Evolutionary conservation across 2,797 vertebrate genomes (phyloP), one percentile per base, ranked within the genome.

Genomic region (Ptychobarbus kaznakovi): DNA sequence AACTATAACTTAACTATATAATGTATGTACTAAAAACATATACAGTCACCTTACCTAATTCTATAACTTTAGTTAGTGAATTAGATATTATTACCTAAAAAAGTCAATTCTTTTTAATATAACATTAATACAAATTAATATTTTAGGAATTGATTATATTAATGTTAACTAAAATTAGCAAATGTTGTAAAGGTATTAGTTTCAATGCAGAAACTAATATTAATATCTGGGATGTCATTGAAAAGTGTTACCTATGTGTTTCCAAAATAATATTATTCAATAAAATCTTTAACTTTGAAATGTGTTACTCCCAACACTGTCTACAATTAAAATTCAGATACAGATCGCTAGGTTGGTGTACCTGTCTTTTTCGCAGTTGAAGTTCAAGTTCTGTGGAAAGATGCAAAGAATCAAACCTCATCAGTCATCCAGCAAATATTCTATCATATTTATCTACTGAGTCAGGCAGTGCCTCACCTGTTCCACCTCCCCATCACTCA

Each of bases 401-500:
- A 72, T 25, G 49, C 8, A 72, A 56, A 80, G 20, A 51, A 58
- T 18, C 66, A 38, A 72, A 51, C 28, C 51, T 49, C 76, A 85
- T 80, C 76, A 46, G 42, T 85, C 68, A 85, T 72, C 38, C 83
- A 73, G 83, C 40, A 35, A 72, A 35, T 63, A 72, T 73, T 84
- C 16, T 6, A 42, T 83, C 76, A 61, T 15, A 80, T 85, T 80
- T 70, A 80, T 85, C 83, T 38, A 35, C 18, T n/a, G 51, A 42
- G n/a, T 66, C 61, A 32, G 74, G 11, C 65, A 38, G 16, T 28
- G 7, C 11, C 65, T 78, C 49, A 58, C 35, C 44, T 58, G 25
- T 84, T 49, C 74, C 46, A 42, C 46, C 63, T 61, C 42, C 53
- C 44, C 53, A 80, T 80, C 76, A 6, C 65, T 80, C 66, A 80